Evolutionary conservation across 2,888 invertebrate species (phyloP).

Genomic region (Agapetus fuscipes): DNA sequence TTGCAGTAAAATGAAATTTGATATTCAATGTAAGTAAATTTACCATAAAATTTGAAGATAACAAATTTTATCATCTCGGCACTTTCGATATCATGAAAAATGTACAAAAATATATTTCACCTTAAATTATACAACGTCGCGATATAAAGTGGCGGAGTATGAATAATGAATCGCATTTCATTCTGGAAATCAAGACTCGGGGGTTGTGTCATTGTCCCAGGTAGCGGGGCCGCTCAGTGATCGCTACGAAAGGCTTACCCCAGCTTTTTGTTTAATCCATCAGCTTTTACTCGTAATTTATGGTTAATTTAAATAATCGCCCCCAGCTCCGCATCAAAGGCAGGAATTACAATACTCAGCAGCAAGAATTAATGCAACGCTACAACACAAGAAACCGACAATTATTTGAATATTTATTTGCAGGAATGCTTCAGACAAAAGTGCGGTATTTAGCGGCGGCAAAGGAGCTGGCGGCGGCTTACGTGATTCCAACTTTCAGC

Average conservation of each 20-base stretch:
- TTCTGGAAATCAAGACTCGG: too few relatives aligned
- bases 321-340: slow-evolving; percentile 9
- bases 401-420: slow-evolving; percentile 20
- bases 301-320: slow-evolving; percentile 21
- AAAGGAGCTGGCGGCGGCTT: slow-evolving; percentile 6
- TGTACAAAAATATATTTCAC: too few relatives aligned
- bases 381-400: slow-evolving; percentile 11
- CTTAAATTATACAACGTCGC: too few relatives aligned
- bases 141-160: too few relatives aligned
- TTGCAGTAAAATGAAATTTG: too few relatives aligned
- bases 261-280: slow-evolving; percentile 19
- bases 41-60: too few relatives aligned
- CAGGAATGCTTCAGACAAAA: slow-evolving; percentile 12
- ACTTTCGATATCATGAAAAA: too few relatives aligned
- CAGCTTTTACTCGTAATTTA: slow-evolving; percentile 20
- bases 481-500: slow-evolving; percentile 9
- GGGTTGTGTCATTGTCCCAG: too few relatives aligned
- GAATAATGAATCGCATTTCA: too few relatives aligned
- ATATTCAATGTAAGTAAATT: too few relatives aligned
- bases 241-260: slow-evolving; percentile 15
- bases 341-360: slow-evolving; percentile 13
- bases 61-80: too few relatives aligned
- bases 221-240: too few relatives aligned
- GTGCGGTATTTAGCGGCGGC: slow-evolving; percentile 8
- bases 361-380: slow-evolving; percentile 10